Percentiles rank a stretch among this genome's conserved stretches.
Evolutionary conservation across 2,888 invertebrate species (phyloP).

Genomic region (Catocala fraxini): DNA sequence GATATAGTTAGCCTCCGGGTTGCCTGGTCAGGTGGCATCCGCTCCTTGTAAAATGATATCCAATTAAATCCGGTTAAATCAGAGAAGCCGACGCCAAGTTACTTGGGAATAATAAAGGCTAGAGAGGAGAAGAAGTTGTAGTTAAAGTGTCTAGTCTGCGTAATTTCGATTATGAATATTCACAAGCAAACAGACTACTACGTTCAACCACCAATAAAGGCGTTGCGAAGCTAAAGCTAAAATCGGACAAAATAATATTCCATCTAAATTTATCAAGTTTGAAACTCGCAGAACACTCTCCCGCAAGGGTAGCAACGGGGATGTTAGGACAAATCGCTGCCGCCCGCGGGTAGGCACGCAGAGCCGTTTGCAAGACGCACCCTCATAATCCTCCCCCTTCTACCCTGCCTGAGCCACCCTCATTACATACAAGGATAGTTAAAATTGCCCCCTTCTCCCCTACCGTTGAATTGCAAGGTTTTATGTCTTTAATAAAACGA

Average conservation of each 20-base stretch:
- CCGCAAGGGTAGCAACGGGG: conserved; percentile 70
- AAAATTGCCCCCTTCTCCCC: conserved; percentile 68
- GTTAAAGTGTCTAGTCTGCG: no score
- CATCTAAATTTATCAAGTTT: conserved; percentile 25
- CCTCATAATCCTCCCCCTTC: conserved; percentile 74
- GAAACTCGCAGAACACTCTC: conserved; percentile 59
- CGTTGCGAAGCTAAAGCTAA: neutral
- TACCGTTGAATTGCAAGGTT: conserved; percentile 69
- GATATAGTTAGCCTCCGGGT: no score
- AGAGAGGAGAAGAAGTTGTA: no score
- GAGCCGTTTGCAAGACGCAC: conserved; percentile 85
- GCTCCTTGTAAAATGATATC: no score
- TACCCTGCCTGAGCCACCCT: conserved; percentile 65
- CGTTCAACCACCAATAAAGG: no score
- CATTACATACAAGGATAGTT: conserved; percentile 85
- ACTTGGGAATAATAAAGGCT: no score
- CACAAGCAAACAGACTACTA: no score
- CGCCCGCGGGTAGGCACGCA: conserved; percentile 83
- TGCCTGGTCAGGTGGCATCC: no score
- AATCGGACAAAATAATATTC: conserved; percentile 7
- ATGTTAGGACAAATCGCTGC: conserved; percentile 81
- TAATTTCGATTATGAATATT: no score
- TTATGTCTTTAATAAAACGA: conserved; percentile 83
- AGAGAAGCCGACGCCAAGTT: no score
- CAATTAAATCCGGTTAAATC: no score